phyloP scores from a whole-genome alignment of 1,140 invertebrate genomes.

The Grapholita molesta region DNA sequence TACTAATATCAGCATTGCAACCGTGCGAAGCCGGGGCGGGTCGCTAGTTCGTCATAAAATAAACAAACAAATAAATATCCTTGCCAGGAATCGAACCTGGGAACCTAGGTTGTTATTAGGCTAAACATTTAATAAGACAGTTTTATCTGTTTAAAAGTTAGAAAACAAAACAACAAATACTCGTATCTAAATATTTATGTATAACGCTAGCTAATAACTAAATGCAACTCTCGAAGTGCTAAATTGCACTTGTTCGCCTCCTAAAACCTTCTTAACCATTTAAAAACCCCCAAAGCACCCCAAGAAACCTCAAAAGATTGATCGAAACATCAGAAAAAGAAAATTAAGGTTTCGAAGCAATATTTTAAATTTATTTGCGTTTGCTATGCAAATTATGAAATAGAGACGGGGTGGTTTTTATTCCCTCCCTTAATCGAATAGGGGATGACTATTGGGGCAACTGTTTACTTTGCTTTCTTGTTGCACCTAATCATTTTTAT shows the following conservation, averaged over 20 bases:
- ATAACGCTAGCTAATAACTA: too few relatives aligned
- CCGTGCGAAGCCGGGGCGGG: too few relatives aligned
- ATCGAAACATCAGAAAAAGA: slow-evolving; percentile 58
- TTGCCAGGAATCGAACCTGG: too few relatives aligned
- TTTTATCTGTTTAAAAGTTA: too few relatives aligned
- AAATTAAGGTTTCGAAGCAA: slow-evolving; percentile 65
- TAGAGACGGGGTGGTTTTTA: slow-evolving; percentile 58
- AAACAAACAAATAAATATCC: too few relatives aligned
- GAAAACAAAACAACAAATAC: too few relatives aligned
- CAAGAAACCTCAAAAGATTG: slow-evolving; percentile 42
- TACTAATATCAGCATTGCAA: too few relatives aligned
- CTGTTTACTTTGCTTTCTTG: slow-evolving; percentile 38
- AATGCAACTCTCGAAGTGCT: neutral
- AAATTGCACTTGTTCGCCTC: neutral
- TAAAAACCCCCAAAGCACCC: slow-evolving; percentile 6
- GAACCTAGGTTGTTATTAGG: too few relatives aligned
- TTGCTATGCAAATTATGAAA: slow-evolving; percentile 74
- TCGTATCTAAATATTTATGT: too few relatives aligned
- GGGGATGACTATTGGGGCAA: slow-evolving; percentile 51
- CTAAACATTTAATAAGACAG: too few relatives aligned
- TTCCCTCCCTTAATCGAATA: slow-evolving; percentile 59
- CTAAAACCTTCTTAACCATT: neutral
- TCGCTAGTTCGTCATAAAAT: too few relatives aligned
- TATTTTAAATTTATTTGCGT: slow-evolving; percentile 76
- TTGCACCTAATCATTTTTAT: slow-evolving; percentile 19